Evolutionary conservation across 2,888 invertebrate genomes (phyloP).

Genomic region (Tubulanus polymorphus): DNA sequence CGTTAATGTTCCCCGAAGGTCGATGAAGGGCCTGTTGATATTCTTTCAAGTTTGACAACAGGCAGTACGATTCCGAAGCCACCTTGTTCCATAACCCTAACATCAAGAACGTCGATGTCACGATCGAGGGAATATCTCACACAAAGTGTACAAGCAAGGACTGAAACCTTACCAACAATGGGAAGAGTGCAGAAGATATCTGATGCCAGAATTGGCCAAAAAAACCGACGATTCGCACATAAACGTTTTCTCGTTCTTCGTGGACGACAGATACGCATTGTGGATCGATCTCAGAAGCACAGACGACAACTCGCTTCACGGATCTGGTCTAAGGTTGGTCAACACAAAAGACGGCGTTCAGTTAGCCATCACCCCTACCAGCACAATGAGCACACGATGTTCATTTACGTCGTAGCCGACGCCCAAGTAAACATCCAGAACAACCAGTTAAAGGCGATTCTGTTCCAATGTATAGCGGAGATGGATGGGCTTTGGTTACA

Average conservation of each 20-base stretch:
- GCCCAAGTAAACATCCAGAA: not conserved
- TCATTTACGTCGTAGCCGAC: not conserved
- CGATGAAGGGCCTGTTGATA: constrained; percentile 8
- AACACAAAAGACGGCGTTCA: not conserved
- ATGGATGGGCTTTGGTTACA: no score
- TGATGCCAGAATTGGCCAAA: constrained; percentile 11
- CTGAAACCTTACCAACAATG: constrained; percentile 21
- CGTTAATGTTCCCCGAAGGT: constrained; percentile 1
- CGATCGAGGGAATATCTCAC: constrained; percentile 7
- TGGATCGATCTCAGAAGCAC: constrained; percentile 8
- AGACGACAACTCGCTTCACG: constrained; percentile 13
- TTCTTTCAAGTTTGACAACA: constrained; percentile 1
- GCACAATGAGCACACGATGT: not conserved
- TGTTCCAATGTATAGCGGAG: not conserved
- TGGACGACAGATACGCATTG: constrained; percentile 12
- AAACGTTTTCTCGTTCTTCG: constrained; percentile 13
- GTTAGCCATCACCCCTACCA: not conserved
- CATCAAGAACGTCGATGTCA: constrained; percentile 4
- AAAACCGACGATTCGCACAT: constrained; percentile 11
- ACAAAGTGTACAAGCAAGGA: constrained; percentile 19
- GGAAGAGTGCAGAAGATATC: constrained; percentile 18
- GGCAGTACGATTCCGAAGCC: not conserved
- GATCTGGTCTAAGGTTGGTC: constrained; percentile 11
- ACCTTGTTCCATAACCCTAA: constrained; percentile 10
- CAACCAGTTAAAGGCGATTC: not conserved